Base-by-base conservation (phyloP, 2,113 vertebrate species). In the Pangasianodon gigas region DNA sequence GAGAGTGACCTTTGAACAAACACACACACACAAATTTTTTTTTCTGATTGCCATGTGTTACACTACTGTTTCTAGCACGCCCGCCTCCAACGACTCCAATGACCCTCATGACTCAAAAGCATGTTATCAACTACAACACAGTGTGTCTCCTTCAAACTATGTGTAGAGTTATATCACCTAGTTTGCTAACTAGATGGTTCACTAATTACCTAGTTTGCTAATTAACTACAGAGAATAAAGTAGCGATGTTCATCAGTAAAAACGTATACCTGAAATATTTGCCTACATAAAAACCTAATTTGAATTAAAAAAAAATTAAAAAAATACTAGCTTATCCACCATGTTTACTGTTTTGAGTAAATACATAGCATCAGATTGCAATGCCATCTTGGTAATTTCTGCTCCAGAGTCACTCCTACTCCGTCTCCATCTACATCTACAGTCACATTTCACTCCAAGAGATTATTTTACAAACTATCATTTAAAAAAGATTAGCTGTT, bases 1-100 rank as follows among this genome's bases (percentile, higher is more conserved):
- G 97, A 98, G 94, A 98, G 97, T 0, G 97, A 97, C 91, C 96
- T 98, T 95, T 97, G 96, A 86, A 81, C 32, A 86, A 13, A 86
- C 44, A 24, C 21, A 52, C 11, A 46, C 14, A 60, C 46, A 80
- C 44, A 46, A 6, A 81, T 37, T 18, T 54, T 82, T 56, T 21
- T 4, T 83, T 21, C 24, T 10, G 1, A 58, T 83, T 83, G n/a
- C 52, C 6, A 81, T 56, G 83, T 69, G 51, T 69, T 54, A 52
- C 85, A 74, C 11, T 54, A 86, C 65, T 86, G 85, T 37, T 52
- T 32, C 48, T 7, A 54, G n/a, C 84, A 37, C 65, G 21, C 48
- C 18, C 19, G 11, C 19, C 21, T 62, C n/a, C 19, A 21, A 11
- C 32, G 13, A 83, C 52, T 41, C 58, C 58, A 37, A 37, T 37